phyloP scores from a whole-genome alignment of 1,140 invertebrate species.

The Catajapyx aquilonaris region DNA sequence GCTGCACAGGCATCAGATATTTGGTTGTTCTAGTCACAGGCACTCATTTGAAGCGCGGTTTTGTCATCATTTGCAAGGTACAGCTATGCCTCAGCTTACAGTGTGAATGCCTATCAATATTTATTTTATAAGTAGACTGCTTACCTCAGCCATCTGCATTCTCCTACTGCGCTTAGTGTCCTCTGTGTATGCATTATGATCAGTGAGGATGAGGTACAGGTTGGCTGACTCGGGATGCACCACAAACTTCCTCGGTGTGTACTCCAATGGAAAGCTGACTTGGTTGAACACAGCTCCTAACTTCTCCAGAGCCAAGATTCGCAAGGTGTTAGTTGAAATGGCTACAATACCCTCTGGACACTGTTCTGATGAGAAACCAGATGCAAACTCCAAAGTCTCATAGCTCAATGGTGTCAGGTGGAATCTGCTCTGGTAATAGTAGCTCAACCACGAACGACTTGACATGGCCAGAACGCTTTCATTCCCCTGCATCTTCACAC shows the following conservation, averaged over 20 bases:
- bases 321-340: conserved; percentile 90
- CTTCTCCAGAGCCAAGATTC: conserved; percentile 95
- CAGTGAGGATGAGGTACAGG: conserved; percentile 83
- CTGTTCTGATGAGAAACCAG: conserved; percentile 95
- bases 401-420: conserved; percentile 91
- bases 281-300: conserved; percentile 97
- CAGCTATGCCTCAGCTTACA: no score
- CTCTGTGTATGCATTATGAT: conserved; percentile 96
- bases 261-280: conserved; percentile 60
- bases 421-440: conserved; percentile 93
- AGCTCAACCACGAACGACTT: conserved; percentile 93
- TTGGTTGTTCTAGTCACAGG: no score
- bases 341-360: conserved; percentile 99
- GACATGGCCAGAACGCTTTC: conserved; percentile 95
- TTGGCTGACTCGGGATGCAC: conserved; percentile 86
- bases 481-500: conserved; percentile 83
- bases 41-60: no score
- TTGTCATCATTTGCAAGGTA: no score
- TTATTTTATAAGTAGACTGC: no score
- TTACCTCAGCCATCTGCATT: conserved; percentile 45
- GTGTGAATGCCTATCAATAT: no score
- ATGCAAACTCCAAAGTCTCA: conserved; percentile 91
- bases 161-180: conserved; percentile 84
- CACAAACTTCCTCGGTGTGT: conserved; percentile 87
- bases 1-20: no score